Evolutionary conservation across 2,113 vertebrate genomes (phyloP).

Genomic region (Dicrurus megarhynchus): DNA sequence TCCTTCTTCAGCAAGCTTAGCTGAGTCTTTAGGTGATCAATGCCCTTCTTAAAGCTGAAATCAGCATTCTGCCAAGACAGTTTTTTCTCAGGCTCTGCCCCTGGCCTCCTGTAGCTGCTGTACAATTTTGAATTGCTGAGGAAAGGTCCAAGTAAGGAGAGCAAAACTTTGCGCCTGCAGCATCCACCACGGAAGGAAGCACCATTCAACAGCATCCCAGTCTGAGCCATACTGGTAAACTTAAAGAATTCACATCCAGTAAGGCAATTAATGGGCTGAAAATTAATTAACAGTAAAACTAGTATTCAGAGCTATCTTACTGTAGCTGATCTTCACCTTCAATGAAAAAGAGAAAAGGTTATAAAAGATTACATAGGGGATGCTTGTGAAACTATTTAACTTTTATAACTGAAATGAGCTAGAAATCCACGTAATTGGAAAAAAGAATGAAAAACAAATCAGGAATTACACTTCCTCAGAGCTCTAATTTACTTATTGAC

Average conservation of each 20-base stretch:
- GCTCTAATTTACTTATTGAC: not conserved
- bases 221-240: constrained; percentile 53
- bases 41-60: constrained; percentile 79
- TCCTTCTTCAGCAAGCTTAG: constrained; percentile 78
- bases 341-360: not conserved
- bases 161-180: not conserved
- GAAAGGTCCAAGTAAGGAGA: constrained; percentile 15
- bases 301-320: not conserved
- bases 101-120: constrained; percentile 79
- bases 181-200: not conserved
- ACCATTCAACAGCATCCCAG: not conserved
- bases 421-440: not conserved
- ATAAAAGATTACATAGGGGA: not conserved
- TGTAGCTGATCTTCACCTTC: constrained; percentile 11
- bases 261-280: not conserved
- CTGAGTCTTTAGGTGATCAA: constrained; percentile 79
- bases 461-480: not conserved
- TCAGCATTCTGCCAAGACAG: constrained; percentile 69
- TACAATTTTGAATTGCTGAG: constrained; percentile 27
- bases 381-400: not conserved
- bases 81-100: constrained; percentile 64
- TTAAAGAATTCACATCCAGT: not conserved
- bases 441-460: not conserved
- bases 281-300: not conserved
- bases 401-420: not conserved